Percentiles rank a stretch among this genome's conserved stretches.
Evolutionary conservation across 2,113 vertebrate genomes (phyloP).

Genomic region (Apus apus): DNA sequence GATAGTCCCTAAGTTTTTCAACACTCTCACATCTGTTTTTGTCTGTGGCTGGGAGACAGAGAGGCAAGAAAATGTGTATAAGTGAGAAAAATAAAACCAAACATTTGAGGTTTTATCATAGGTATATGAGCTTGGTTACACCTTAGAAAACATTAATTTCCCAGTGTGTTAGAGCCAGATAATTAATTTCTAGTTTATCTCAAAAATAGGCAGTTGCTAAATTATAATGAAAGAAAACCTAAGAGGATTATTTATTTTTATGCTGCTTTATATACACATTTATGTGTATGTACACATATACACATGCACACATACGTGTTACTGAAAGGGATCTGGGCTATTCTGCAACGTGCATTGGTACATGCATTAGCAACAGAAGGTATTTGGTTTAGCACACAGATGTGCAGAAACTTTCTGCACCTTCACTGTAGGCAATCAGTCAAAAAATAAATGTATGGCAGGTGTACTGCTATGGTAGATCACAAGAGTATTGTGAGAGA

Average conservation of each 20-base stretch:
- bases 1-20: neutral
- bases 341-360: neutral
- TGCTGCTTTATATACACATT: neutral
- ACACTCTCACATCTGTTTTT: neutral
- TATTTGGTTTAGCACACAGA: neutral
- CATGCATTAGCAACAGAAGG: neutral
- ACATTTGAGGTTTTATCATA: neutral
- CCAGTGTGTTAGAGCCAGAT: neutral
- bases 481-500: neutral
- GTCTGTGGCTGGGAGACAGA: neutral
- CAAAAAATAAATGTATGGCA: neutral
- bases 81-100: neutral
- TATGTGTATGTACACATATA: neutral
- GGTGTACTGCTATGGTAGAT: neutral
- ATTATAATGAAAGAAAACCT: neutral
- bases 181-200: neutral
- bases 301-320: neutral
- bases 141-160: neutral
- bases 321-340: neutral
- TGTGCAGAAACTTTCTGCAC: neutral
- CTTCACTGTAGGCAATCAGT: neutral
- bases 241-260: neutral
- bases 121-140: neutral
- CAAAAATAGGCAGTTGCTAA: neutral
- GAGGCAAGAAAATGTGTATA: neutral